phyloP scores from a whole-genome alignment of 1,140 invertebrate genomes.

The Lysiphlebus fabarum region DNA sequence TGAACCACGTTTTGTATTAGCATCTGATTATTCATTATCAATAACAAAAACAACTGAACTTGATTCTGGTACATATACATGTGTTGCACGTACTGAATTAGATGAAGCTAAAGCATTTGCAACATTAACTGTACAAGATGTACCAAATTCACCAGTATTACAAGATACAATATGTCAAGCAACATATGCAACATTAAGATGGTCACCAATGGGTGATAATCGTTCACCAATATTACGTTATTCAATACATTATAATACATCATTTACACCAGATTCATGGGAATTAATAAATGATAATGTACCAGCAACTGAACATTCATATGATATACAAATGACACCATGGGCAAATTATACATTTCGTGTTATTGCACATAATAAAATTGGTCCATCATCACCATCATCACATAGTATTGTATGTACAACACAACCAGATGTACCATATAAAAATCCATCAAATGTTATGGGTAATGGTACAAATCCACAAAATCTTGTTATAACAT shows the following conservation, averaged over 20 bases:
- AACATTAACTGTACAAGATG: conserved; percentile 91
- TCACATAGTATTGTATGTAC: conserved; percentile 75
- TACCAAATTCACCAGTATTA: conserved; percentile 84
- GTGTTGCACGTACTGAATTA: conserved; percentile 86
- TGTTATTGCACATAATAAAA: conserved; percentile 89
- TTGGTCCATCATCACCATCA: conserved; percentile 86
- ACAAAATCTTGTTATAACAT: conserved; percentile 88
- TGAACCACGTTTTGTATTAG: conserved; percentile 77
- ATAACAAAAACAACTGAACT: conserved; percentile 92
- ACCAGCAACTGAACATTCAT: conserved; percentile 75
- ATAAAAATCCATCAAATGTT: conserved; percentile 94
- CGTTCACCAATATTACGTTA: conserved; percentile 90
- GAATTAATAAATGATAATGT: conserved; percentile 71
- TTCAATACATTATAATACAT: conserved; percentile 91
- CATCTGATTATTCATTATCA: conserved; percentile 87
- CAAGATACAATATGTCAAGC: conserved; percentile 65
- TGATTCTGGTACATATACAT: conserved; percentile 94
- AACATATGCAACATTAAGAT: conserved; percentile 72
- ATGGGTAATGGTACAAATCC: conserved; percentile 83
- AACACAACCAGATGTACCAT: conserved; percentile 84
- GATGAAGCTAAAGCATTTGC: conserved; percentile 82
- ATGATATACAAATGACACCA: conserved; percentile 75
- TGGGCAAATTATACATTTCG: conserved; percentile 97
- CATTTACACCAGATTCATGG: conserved; percentile 92
- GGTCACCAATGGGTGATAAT: conserved; percentile 89